phyloP scores from a whole-genome alignment of 2,113 vertebrate species.

The Chaetodon trifascialis region DNA sequence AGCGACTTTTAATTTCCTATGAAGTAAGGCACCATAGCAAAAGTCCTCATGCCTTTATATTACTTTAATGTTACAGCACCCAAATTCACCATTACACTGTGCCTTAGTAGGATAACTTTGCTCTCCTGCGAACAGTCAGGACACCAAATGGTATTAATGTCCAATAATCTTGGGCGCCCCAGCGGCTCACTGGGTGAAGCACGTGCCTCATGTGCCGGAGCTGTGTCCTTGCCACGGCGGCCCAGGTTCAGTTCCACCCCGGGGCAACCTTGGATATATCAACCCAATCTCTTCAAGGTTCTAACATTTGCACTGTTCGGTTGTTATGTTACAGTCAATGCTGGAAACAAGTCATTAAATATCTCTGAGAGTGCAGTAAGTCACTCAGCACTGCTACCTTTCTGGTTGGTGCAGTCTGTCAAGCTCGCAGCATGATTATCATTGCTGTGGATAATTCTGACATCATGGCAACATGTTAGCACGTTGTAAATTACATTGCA shows the following conservation, averaged over 20 bases:
- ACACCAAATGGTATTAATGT: not conserved
- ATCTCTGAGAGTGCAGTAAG: not conserved
- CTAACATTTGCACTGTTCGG: too few species aligned
- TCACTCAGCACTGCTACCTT: not conserved
- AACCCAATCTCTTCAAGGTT: not conserved
- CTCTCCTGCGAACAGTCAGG: not conserved
- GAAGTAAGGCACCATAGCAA: not conserved
- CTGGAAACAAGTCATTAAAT: not conserved
- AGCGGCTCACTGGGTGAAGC: too few species aligned
- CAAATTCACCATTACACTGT: conserved; percentile 8
- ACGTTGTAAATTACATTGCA: conserved; percentile 10
- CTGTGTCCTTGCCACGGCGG: too few species aligned
- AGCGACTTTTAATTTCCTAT: conserved; percentile 13
- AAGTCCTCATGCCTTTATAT: not conserved
- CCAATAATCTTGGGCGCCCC: not conserved
- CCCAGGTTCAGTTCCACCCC: too few species aligned
- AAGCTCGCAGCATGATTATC: not conserved
- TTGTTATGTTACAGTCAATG: not conserved
- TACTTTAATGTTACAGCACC: not conserved
- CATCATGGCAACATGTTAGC: conserved; percentile 28
- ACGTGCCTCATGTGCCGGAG: too few species aligned
- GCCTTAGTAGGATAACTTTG: not conserved
- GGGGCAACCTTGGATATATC: not conserved
- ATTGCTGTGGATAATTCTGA: conserved; percentile 31
- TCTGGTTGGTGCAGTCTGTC: not conserved